Evolutionary conservation across 2,797 vertebrate species (phyloP).

Genomic region (Caiman crocodilus): DNA sequence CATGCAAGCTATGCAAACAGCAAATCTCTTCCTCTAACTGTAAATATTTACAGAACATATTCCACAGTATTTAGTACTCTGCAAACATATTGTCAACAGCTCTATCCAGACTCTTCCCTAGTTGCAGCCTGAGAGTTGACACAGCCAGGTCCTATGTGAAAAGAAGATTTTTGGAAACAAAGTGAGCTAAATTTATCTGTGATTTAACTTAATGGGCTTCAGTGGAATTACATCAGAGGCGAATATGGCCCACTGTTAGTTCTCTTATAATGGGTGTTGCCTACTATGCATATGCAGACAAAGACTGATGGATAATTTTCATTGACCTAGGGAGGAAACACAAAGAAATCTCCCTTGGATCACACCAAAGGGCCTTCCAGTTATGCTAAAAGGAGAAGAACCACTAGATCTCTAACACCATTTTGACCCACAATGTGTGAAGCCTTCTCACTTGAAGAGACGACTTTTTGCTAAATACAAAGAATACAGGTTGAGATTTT

Average conservation of each 20-base stretch:
- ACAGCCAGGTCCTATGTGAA: constrained; percentile 29
- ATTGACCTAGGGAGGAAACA: background rate
- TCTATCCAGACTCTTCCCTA: constrained; percentile 51
- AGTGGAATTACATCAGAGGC: background rate
- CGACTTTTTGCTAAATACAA: background rate
- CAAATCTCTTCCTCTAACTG: constrained; percentile 50
- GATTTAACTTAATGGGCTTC: constrained; percentile 3
- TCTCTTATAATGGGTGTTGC: background rate
- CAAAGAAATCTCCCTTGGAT: background rate
- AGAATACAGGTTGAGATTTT: background rate
- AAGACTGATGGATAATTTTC: background rate
- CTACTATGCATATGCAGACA: background rate
- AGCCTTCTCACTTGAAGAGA: background rate
- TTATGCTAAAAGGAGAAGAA: background rate
- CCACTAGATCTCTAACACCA: background rate
- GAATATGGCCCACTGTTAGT: background rate
- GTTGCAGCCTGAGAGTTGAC: constrained; percentile 39
- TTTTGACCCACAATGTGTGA: background rate
- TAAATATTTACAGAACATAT: constrained; percentile 68
- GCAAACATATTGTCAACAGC: constrained; percentile 60
- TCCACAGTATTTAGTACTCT: constrained; percentile 57
- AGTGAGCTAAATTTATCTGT: constrained; percentile 16
- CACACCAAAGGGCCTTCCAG: background rate
- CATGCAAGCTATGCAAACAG: constrained; percentile 42
- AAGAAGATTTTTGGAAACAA: constrained; percentile 29